These are phyloP conservation scores for Drosophila triauraria DNA, from an alignment of 1,140 invertebrate species.

Conservation along the genomic window DNA sequence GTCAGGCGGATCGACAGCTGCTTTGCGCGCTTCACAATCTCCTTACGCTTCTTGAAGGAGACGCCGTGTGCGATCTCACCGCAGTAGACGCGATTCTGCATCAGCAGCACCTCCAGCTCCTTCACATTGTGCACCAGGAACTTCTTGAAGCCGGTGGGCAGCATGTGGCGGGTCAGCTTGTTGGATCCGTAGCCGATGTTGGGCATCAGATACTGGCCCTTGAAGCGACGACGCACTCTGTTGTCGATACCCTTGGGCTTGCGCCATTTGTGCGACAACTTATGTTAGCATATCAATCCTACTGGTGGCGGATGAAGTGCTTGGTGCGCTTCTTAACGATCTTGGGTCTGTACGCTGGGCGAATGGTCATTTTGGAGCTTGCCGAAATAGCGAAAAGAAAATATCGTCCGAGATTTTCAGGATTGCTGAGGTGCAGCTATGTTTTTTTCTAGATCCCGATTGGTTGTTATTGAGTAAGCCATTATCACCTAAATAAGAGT, in stretches of 20 bases:
- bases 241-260: constrained; percentile 98
- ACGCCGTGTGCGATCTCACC: constrained; percentile 99
- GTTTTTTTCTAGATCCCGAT: too few species aligned
- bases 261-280: constrained; percentile 91
- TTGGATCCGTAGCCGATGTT: constrained; percentile 99
- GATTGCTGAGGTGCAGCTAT: too few species aligned
- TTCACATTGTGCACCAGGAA: constrained; percentile 88
- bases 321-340: constrained; percentile 88
- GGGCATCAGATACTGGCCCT: constrained; percentile 99
- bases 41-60: constrained; percentile 97
- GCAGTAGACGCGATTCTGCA: constrained; percentile 99
- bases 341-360: too few species aligned
- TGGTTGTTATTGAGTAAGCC: too few species aligned
- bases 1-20: constrained; percentile 98
- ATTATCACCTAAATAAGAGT: too few species aligned
- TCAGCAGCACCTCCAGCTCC: constrained; percentile 98
- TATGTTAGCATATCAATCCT: constrained; percentile 98
- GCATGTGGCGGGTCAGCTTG: constrained; percentile 97
- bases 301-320: constrained; percentile 98
- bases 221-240: constrained; percentile 98
- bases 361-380: too few species aligned
- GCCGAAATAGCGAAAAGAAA: too few species aligned
- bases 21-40: constrained; percentile 98
- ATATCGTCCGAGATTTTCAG: too few species aligned
- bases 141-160: constrained; percentile 99